Percentiles rank a stretch among this genome's conserved stretches.
These are phyloP conservation scores for Campopleginae sp. DNA, from an alignment of 2,888 invertebrate species.

Conservation along the genomic window DNA sequence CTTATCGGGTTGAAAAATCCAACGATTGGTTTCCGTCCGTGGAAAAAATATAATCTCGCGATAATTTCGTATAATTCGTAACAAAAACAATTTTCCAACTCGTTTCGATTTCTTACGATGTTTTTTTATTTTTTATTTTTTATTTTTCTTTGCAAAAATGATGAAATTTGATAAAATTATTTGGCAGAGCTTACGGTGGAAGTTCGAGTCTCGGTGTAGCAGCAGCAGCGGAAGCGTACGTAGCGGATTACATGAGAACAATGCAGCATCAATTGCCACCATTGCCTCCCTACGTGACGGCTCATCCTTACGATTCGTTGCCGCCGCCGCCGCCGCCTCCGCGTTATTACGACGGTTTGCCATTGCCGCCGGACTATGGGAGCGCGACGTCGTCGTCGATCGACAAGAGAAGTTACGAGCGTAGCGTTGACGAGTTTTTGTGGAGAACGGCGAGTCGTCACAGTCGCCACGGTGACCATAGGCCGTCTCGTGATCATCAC, in stretches of 20 bases:
- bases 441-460: slow-evolving; percentile 91
- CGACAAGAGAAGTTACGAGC: slow-evolving; percentile 93
- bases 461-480: slow-evolving; percentile 84
- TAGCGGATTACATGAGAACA: slow-evolving; percentile 95
- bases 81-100: neutral
- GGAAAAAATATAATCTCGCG: neutral
- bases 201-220: slow-evolving; percentile 85
- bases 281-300: slow-evolving; percentile 93
- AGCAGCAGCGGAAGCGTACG: slow-evolving; percentile 93
- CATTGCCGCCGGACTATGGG: slow-evolving; percentile 91
- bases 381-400: slow-evolving; percentile 85
- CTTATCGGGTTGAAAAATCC: too few relatives aligned
- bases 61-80: neutral
- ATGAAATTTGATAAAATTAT: neutral
- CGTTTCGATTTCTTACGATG: neutral
- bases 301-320: slow-evolving; percentile 84
- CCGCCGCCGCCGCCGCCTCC: slow-evolving; percentile 89
- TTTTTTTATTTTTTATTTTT: neutral
- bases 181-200: slow-evolving; percentile 83
- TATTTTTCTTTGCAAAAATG: neutral
- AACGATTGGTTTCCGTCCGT: too few relatives aligned
- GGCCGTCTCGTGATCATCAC: slow-evolving; percentile 87
- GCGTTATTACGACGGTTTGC: slow-evolving; percentile 88
- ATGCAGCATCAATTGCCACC: slow-evolving; percentile 95
- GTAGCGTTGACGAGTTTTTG: slow-evolving; percentile 94